phyloP scores from a whole-genome alignment of 2,888 invertebrate species.

The Cephus pulcher region DNA sequence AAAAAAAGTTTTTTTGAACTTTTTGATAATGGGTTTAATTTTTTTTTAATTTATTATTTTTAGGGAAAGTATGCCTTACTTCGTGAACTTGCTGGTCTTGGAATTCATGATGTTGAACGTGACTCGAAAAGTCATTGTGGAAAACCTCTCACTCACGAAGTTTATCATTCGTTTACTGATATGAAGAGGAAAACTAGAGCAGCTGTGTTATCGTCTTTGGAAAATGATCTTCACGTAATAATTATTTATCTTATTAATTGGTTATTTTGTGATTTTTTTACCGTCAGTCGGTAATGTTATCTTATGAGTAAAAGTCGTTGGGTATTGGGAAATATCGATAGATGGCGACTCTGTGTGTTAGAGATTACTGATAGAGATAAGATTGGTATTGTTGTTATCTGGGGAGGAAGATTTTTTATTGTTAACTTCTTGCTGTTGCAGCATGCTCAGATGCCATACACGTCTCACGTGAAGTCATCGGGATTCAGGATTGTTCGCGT shows the following conservation, averaged over 20 bases:
- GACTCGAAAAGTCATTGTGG: slow-evolving; percentile 66
- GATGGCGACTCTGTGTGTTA: no score
- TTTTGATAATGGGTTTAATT: slow-evolving; percentile 2
- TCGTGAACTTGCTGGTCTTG: slow-evolving; percentile 78
- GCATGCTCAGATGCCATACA: slow-evolving; percentile 65
- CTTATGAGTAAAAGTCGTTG: no score
- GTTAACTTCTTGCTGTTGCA: slow-evolving; percentile 38
- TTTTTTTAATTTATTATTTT: slow-evolving; percentile 14
- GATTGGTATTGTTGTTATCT: no score
- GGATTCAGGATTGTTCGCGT: slow-evolving; percentile 80
- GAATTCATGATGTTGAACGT: slow-evolving; percentile 71
- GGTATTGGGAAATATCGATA: no score
- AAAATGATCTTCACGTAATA: slow-evolving; percentile 60
- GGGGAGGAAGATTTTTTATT: no score
- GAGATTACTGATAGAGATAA: no score
- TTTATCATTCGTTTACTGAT: slow-evolving; percentile 54
- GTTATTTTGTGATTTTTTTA: no score
- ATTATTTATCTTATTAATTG: background rate
- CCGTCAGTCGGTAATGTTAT: no score
- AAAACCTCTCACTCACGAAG: slow-evolving; percentile 48
- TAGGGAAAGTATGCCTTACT: slow-evolving; percentile 79
- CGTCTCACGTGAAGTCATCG: slow-evolving; percentile 72
- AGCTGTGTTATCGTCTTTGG: slow-evolving; percentile 64
- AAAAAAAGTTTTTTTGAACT: background rate
- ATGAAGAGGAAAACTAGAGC: slow-evolving; percentile 64